Evolutionary conservation across 2,113 vertebrate species (phyloP).

Genomic region (Datnioides undecimradiatus): DNA sequence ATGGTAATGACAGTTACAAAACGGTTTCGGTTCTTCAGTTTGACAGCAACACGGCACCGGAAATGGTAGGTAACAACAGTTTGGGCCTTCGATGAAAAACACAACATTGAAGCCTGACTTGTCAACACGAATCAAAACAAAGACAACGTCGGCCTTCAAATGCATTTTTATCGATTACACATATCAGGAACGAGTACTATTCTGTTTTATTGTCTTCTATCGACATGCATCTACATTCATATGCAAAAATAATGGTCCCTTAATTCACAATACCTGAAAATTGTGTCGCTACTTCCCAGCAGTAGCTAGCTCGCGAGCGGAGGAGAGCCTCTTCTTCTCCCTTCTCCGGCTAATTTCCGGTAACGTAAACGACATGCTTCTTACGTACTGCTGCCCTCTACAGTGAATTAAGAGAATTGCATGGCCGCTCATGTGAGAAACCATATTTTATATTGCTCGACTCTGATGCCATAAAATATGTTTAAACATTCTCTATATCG

Average conservation of each 20-base stretch:
- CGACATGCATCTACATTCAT: not conserved
- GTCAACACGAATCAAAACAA: slow-evolving; percentile 66
- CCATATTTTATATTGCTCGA: not conserved
- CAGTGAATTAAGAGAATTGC: not conserved
- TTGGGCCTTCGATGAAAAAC: slow-evolving; percentile 65
- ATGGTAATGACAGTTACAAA: not conserved
- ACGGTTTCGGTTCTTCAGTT: not conserved
- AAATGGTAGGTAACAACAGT: slow-evolving; percentile 35
- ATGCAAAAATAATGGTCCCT: not conserved
- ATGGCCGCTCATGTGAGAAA: not conserved
- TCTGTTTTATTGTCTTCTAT: not conserved
- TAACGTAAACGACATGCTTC: not conserved
- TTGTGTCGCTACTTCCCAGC: slow-evolving; percentile 65
- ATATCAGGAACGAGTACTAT: fast-evolving
- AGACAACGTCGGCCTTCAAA: not conserved
- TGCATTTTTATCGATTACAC: not conserved
- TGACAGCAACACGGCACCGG: slow-evolving; percentile 17
- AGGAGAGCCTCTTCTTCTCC: slow-evolving; percentile 32
- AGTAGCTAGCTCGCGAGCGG: slow-evolving; percentile 70
- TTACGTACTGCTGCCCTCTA: slow-evolving; percentile 32
- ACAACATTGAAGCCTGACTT: slow-evolving; percentile 73
- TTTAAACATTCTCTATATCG: not conserved
- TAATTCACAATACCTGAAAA: slow-evolving; percentile 67
- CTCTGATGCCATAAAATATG: too few species aligned
- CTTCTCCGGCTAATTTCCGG: slow-evolving; percentile 11